Evolutionary conservation across 2,113 vertebrate genomes (phyloP), one percentile per base, ranked within the genome.

Genomic region (Leptocoma aspasia): DNA sequence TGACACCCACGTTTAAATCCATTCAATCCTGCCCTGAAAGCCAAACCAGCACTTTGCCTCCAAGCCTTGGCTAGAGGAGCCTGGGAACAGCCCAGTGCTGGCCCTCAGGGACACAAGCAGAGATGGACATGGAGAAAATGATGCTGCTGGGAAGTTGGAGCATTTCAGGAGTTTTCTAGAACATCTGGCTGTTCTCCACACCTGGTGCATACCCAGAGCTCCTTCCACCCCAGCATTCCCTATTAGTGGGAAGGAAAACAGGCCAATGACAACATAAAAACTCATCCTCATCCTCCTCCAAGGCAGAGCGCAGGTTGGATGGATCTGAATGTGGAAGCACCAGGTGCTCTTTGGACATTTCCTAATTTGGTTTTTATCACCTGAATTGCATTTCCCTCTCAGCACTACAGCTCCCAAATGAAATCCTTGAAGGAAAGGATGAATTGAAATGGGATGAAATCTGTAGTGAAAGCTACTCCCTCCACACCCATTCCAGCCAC

Each of bases 281-380:
- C 22, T 27, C 57, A 11, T 3, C 16, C 22, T 27, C 57, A 11
- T 3, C 9, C 19, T 22, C 7, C 39, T 45, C 10, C 0, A 2
- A 49, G 72, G 45, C n/a, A 75, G 27, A 24, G 54, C 7, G 2
- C 50, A 11, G n/a, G 0, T 1, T 0, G 2, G 83, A 11, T 15
- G 41, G 50, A 60, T n/a, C 41, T 10, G 60, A 23, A 37, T 1
- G 15, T 41, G 59, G 69, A 39, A 83, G 59, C 72, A 39, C 37
- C 50, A 65, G 66, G 50, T 45, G 50, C 50, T 52, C 7, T 21
- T 23, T 69, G 54, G 64, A 22, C 50, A 73, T 81, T 7, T 63
- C 69, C 30, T 49, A 13, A 14, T 20, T 47, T 3, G 7, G 16
- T 47, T 71, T 80, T 13, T 21, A 24, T 37, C 64, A 52, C 5